A percentile compares a stretch with the other conserved stretches of the same genome.
Evolutionary conservation across 2,888 invertebrate genomes (phyloP).

Genomic region (Branchinecta sandiegonensis): DNA sequence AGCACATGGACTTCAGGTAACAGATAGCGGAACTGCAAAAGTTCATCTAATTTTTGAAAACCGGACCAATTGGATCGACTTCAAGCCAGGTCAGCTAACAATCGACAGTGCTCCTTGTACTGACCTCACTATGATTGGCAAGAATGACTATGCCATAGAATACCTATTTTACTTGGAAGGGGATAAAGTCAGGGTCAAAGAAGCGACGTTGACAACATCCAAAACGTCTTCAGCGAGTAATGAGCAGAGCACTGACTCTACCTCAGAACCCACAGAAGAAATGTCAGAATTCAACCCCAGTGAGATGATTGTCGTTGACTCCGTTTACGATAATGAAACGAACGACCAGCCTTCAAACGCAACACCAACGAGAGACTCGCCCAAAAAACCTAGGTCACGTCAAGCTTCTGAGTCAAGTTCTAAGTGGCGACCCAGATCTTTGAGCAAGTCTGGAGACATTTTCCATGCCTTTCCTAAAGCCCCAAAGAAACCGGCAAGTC

Average conservation of each 20-base stretch:
- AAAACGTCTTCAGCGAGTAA: too few relatives aligned
- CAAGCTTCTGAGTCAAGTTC: neutral
- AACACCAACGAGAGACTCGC: neutral
- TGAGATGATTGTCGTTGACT: constrained; percentile 9
- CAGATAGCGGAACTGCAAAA: neutral
- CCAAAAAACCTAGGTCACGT: neutral
- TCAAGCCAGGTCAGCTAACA: neutral
- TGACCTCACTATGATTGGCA: too few relatives aligned
- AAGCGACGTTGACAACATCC: too few relatives aligned
- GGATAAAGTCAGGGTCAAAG: too few relatives aligned
- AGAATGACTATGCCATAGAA: too few relatives aligned
- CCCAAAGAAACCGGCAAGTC: neutral
- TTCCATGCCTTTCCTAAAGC: neutral
- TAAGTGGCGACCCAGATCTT: neutral
- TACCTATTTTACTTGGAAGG: too few relatives aligned
- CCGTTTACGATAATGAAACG: neutral
- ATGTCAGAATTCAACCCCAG: neutral
- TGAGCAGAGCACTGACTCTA: too few relatives aligned
- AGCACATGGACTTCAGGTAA: neutral
- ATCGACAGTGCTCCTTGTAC: neutral
- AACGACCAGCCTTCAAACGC: neutral
- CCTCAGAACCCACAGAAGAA: neutral
- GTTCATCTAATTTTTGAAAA: constrained; percentile 2
- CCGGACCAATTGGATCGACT: neutral
- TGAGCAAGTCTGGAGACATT: constrained; percentile 8